Evolutionary conservation across 2,113 vertebrate species (phyloP).

Genomic region (Bos indicus): DNA sequence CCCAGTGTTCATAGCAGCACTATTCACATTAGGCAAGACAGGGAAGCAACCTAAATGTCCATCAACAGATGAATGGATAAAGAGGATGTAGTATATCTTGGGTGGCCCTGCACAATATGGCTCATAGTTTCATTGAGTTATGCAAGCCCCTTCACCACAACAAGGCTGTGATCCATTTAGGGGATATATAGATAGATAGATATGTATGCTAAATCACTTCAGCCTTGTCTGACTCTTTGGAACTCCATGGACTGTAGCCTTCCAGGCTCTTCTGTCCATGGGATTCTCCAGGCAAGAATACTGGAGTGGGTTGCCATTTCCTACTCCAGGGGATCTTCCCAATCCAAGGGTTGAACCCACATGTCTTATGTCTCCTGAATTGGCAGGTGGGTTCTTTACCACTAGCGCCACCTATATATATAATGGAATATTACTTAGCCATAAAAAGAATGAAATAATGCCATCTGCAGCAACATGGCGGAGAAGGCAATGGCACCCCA

Average conservation of each 20-base stretch:
- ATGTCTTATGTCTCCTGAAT: background rate
- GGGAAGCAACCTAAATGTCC: background rate
- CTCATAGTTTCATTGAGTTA: background rate
- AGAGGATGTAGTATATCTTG: background rate
- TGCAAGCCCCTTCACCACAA: background rate
- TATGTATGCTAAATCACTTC: background rate
- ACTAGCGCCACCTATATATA: background rate
- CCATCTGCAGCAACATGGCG: background rate
- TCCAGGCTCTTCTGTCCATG: background rate
- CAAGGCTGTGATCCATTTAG: background rate
- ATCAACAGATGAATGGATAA: background rate
- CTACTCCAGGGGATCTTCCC: background rate
- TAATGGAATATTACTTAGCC: background rate
- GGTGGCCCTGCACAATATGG: background rate
- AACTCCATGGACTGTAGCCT: background rate
- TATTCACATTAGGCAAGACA: background rate
- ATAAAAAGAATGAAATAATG: background rate
- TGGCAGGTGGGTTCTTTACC: background rate
- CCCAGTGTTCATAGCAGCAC: background rate
- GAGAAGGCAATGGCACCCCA: no score
- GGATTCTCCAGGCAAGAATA: background rate
- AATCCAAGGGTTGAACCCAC: background rate
- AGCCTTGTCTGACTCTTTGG: background rate
- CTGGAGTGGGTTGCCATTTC: background rate
- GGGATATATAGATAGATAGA: background rate